Percentiles rank a stretch among this genome's conserved stretches.
Conservation (phyloP, 2,797 vertebrate genomes). For the Liasis olivaceus region DNA sequence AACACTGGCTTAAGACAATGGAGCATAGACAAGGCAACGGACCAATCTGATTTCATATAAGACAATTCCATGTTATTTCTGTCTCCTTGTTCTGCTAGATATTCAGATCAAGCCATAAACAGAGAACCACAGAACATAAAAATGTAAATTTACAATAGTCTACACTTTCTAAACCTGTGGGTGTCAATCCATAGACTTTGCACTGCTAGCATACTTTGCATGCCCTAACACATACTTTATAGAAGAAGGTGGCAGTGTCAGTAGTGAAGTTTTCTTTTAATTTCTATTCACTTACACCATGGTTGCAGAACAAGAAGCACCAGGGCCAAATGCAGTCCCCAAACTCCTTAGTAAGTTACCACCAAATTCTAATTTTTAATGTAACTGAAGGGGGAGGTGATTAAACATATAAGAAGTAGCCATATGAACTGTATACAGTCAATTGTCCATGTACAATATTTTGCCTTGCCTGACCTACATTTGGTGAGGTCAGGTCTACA, state of each 20-base stretch:
- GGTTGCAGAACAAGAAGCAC: background rate
- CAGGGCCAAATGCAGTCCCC: background rate
- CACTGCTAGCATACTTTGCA: background rate
- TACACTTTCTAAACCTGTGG: background rate
- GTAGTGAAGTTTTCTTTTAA: background rate
- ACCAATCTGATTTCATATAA: background rate
- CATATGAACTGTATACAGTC: background rate
- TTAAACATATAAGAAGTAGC: background rate
- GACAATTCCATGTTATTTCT: background rate
- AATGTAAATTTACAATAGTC: background rate
- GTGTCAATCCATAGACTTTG: background rate
- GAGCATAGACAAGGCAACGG: background rate
- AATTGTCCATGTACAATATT: background rate
- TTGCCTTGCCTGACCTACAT: background rate
- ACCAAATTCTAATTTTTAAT: background rate
- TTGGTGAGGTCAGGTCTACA: background rate
- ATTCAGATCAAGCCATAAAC: background rate
- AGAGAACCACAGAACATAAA: background rate
- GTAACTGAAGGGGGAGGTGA: background rate
- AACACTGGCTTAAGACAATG: background rate
- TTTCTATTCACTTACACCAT: background rate
- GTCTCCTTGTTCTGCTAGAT: background rate
- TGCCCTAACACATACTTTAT: background rate
- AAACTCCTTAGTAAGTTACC: background rate
- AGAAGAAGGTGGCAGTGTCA: background rate